Evolutionary conservation across 1,140 invertebrate genomes (phyloP).

Genomic region (Glossosoma conforme): DNA sequence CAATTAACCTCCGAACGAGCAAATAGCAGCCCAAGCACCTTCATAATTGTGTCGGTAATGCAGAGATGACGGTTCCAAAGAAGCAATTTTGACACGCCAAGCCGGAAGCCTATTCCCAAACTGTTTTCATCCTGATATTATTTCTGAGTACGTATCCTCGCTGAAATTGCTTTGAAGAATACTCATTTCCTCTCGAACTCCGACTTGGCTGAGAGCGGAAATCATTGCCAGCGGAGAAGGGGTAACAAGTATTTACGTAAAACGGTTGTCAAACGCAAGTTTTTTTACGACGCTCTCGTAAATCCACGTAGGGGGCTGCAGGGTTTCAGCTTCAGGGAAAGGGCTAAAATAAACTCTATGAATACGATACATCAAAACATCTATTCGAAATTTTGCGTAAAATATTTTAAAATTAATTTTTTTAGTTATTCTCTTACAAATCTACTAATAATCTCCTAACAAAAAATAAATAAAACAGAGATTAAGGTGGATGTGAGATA

Average conservation of each 20-base stretch:
- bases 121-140: conserved; percentile 30
- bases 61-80: conserved; percentile 17
- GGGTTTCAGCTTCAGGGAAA: too few relatives aligned
- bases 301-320: conserved; percentile 10
- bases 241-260: conserved; percentile 15
- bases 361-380: too few relatives aligned
- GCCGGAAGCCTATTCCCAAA: conserved; percentile 25
- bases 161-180: conserved; percentile 33
- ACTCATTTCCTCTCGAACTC: conserved; percentile 31
- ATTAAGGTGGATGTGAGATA: too few relatives aligned
- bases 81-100: conserved; percentile 20
- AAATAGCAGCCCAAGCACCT: conserved; percentile 12
- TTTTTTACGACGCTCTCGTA: conserved; percentile 19
- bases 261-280: conserved; percentile 28
- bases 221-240: conserved; percentile 20
- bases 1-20: not conserved
- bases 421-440: too few relatives aligned
- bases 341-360: too few relatives aligned
- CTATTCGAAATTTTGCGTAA: too few relatives aligned
- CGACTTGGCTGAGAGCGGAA: conserved; percentile 27
- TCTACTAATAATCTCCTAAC: too few relatives aligned
- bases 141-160: conserved; percentile 32
- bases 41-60: conserved; percentile 12
- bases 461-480: too few relatives aligned
- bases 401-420: too few relatives aligned